Percentiles rank a stretch among this genome's conserved stretches.
These are phyloP conservation scores for Picathartes gymnocephalus DNA, from an alignment of 2,113 vertebrate species.

Conservation along the genomic window DNA sequence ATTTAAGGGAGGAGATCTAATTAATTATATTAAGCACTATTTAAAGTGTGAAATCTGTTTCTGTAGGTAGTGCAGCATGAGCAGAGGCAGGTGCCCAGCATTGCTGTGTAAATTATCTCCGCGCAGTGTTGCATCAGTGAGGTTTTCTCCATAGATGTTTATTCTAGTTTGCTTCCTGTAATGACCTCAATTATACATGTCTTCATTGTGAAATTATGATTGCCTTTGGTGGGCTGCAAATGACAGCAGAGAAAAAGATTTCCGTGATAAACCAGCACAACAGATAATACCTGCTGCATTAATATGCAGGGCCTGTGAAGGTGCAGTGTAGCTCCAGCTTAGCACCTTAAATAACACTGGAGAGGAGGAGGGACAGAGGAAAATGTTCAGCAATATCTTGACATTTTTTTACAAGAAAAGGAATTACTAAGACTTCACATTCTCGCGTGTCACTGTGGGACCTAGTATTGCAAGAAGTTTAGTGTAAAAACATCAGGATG, in stretches of 20 bases:
- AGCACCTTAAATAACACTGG: background rate
- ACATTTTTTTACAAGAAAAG: background rate
- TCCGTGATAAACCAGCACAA: slow-evolving; percentile 56
- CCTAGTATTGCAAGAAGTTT: background rate
- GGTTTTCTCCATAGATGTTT: slow-evolving; percentile 43
- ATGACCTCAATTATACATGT: slow-evolving; percentile 71
- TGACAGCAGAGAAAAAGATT: slow-evolving; percentile 52
- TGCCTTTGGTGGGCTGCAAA: slow-evolving; percentile 54
- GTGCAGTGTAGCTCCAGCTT: background rate
- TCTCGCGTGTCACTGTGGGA: fast-evolving
- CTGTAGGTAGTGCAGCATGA: background rate
- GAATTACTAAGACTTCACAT: background rate
- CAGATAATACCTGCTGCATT: slow-evolving; percentile 44
- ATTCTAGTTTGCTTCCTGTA: slow-evolving; percentile 52
- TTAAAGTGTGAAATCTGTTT: background rate
- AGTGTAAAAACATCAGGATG: background rate
- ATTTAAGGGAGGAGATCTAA: slow-evolving; percentile 26
- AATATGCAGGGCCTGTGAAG: slow-evolving; percentile 5
- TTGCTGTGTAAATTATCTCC: slow-evolving; percentile 42
- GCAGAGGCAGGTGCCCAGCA: background rate
- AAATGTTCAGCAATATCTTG: background rate
- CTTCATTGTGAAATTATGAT: slow-evolving; percentile 67
- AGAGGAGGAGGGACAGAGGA: background rate
- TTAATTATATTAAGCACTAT: slow-evolving; percentile 21
- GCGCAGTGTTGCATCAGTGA: slow-evolving; percentile 24